Conservation (phyloP, 2,888 invertebrate species). For the Sycophila texana region DNA sequence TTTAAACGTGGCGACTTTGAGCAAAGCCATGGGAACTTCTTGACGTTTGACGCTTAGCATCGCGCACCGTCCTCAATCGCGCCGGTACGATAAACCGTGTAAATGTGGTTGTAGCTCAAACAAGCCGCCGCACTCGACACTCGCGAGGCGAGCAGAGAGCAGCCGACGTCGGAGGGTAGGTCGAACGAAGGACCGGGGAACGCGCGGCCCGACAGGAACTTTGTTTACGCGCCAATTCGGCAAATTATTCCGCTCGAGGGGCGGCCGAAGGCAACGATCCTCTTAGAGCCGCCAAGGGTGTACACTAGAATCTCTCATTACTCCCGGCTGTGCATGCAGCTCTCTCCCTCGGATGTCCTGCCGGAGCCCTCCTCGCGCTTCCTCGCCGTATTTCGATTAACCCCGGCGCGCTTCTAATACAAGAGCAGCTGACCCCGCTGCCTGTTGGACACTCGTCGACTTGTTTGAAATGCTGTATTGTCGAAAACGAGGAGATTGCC, state of each 20-base stretch:
- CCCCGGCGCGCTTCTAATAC: neutral
- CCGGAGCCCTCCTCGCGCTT: neutral
- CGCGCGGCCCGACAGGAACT: neutral
- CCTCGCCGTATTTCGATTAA: neutral
- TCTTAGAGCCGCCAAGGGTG: neutral
- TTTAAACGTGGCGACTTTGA: neutral
- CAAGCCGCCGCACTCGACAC: neutral
- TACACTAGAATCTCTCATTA: neutral
- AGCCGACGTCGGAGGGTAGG: constrained; percentile 4
- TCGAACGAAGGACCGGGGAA: neutral
- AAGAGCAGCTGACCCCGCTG: neutral
- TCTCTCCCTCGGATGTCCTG: neutral
- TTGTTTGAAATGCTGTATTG: no score
- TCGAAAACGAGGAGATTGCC: no score
- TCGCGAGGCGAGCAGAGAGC: neutral
- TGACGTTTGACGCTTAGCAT: neutral
- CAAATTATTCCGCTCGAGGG: constrained; percentile 22
- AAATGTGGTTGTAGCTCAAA: neutral
- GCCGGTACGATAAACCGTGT: neutral
- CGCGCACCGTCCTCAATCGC: neutral
- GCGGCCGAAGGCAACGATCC: neutral
- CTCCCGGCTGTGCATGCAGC: neutral
- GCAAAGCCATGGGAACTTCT: neutral
- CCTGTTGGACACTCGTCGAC: neutral
- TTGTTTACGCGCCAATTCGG: constrained; percentile 49